Conservation (phyloP, 2,888 invertebrate genomes). For the Thecophora atra region DNA sequence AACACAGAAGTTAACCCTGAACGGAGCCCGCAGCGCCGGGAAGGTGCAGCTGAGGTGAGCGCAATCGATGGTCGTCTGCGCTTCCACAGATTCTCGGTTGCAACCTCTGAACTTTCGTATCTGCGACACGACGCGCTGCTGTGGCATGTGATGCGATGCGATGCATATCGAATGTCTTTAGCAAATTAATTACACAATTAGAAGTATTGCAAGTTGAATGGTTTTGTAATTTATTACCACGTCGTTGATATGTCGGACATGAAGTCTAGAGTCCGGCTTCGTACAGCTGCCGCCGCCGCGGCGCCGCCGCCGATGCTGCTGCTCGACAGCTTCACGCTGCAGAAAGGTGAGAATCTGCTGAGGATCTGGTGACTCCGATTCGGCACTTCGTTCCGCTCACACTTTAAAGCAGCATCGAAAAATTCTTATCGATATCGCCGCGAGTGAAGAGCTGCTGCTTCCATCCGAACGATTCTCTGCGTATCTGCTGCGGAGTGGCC, state of each 20-base stretch:
- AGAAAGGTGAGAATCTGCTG: constrained; percentile 25
- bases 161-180: constrained; percentile 33
- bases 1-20: no score
- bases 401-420: constrained; percentile 18
- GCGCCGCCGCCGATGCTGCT: not conserved
- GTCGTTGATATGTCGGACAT: constrained; percentile 30
- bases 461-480: not conserved
- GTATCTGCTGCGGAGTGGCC: constrained; percentile 47
- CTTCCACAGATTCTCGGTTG: not conserved
- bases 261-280: constrained; percentile 35
- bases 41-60: not conserved
- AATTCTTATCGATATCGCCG: not conserved
- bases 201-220: constrained; percentile 30
- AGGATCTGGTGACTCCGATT: constrained; percentile 16
- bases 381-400: constrained; percentile 24
- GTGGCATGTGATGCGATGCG: not conserved
- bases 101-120: constrained; percentile 19
- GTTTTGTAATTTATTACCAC: constrained; percentile 34
- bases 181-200: constrained; percentile 37
- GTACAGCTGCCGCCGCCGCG: not conserved
- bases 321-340: not conserved
- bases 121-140: not conserved
- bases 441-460: not conserved
- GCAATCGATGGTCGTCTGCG: not conserved
- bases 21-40: not conserved